Conservation (phyloP, 1,140 invertebrate species). For the Oryzaephilus surinamensis region DNA sequence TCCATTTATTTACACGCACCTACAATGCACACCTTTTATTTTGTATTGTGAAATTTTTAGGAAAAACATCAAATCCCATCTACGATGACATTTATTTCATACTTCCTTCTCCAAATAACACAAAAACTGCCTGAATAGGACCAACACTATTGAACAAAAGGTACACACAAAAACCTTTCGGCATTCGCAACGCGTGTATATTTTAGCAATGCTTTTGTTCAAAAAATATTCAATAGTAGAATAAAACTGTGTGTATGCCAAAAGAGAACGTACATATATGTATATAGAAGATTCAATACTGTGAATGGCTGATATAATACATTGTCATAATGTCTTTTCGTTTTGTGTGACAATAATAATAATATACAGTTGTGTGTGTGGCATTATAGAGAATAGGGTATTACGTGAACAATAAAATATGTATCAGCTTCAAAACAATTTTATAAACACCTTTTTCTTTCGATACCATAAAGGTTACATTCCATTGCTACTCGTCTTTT, state of each 20-base stretch:
- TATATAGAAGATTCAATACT: conserved; percentile 29
- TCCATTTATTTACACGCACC: too few relatives aligned
- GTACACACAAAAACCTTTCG: conserved; percentile 33
- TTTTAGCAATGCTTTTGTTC: conserved; percentile 33
- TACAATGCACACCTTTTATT: too few relatives aligned
- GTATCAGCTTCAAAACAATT: too few relatives aligned
- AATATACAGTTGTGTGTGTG: conserved; percentile 33
- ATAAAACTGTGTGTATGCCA: conserved; percentile 35
- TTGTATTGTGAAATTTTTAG: too few relatives aligned
- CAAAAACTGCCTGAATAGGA: too few relatives aligned
- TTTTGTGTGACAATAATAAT: conserved; percentile 28
- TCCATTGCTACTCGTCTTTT: too few relatives aligned
- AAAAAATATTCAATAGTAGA: conserved; percentile 30
- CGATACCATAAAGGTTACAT: too few relatives aligned
- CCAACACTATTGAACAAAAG: conserved; percentile 31
- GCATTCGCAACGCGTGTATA: conserved; percentile 36
- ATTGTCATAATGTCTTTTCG: conserved; percentile 36
- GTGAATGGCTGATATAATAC: conserved; percentile 35
- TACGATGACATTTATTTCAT: too few relatives aligned
- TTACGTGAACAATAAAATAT: conserved; percentile 29
- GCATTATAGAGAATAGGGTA: conserved; percentile 31
- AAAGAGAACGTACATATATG: too few relatives aligned
- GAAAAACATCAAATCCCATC: too few relatives aligned
- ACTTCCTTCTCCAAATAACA: too few relatives aligned
- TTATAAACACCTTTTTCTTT: too few relatives aligned